phyloP scores from a whole-genome alignment of 2,888 invertebrate species.

The Lasioglossum lativentre region DNA sequence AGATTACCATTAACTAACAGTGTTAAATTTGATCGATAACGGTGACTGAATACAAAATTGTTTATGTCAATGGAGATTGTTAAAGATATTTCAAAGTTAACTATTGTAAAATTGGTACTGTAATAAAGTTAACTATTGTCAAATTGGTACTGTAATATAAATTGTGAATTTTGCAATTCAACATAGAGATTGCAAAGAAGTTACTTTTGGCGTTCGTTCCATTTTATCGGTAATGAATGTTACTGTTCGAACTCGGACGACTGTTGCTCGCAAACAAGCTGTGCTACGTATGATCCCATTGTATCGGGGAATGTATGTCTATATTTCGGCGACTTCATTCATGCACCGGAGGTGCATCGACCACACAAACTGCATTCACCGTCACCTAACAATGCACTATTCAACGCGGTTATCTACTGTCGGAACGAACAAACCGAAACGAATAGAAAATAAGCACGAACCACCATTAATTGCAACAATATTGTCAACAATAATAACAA shows the following conservation, averaged over 20 bases:
- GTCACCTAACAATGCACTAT: not conserved
- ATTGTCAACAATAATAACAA: not conserved
- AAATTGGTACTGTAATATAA: not conserved
- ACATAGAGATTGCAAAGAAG: not conserved
- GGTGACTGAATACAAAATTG: not conserved
- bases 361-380: constrained; percentile 17
- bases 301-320: constrained; percentile 5
- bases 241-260: constrained; percentile 10
- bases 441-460: not conserved
- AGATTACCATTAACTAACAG: not conserved
- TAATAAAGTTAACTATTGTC: too few relatives aligned
- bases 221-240: constrained; percentile 5
- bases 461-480: not conserved
- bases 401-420: not conserved
- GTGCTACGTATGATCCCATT: constrained; percentile 6
- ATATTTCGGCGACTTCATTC: constrained; percentile 36
- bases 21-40: not conserved
- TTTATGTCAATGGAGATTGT: not conserved
- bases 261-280: constrained; percentile 29
- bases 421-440: constrained; percentile 1
- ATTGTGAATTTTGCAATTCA: not conserved
- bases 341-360: constrained; percentile 45
- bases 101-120: not conserved
- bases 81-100: not conserved
- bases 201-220: not conserved